phyloP scores from a whole-genome alignment of 1,140 invertebrate genomes.

The Drosophila kanapiae region DNA sequence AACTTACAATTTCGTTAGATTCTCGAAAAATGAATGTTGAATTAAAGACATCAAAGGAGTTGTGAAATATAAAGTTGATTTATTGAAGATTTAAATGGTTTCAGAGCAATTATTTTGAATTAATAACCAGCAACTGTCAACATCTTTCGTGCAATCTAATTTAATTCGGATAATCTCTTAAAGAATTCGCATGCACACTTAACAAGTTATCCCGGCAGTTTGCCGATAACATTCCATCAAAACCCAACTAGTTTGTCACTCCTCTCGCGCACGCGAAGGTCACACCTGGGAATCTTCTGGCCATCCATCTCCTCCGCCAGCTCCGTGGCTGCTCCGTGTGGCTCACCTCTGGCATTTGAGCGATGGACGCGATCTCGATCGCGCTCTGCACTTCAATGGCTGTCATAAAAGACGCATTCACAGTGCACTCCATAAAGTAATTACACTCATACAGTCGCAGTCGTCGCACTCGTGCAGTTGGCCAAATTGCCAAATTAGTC shows the following conservation, averaged over 20 bases:
- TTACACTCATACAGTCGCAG: conserved; percentile 41
- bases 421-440: conserved; percentile 76
- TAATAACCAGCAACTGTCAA: no score
- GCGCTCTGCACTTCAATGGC: conserved; percentile 38
- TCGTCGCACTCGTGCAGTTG: conserved; percentile 13
- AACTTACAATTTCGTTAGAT: no score
- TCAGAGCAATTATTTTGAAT: no score
- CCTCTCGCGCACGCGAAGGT: conserved; percentile 31
- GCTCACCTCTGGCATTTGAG: conserved; percentile 55
- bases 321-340: neutral
- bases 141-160: neutral
- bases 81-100: no score
- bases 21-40: no score
- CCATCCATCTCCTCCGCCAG: conserved; percentile 13
- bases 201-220: conserved; percentile 17
- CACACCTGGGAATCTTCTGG: conserved; percentile 33
- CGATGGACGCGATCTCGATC: conserved; percentile 51
- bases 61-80: no score
- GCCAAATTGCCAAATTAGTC: conserved; percentile 76
- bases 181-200: neutral
- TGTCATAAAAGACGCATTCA: conserved; percentile 67
- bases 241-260: conserved; percentile 19
- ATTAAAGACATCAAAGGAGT: no score
- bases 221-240: conserved; percentile 40
- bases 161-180: neutral